Evolutionary conservation across 2,797 vertebrate species (phyloP).

Genomic region (Cossypha dichroa): DNA sequence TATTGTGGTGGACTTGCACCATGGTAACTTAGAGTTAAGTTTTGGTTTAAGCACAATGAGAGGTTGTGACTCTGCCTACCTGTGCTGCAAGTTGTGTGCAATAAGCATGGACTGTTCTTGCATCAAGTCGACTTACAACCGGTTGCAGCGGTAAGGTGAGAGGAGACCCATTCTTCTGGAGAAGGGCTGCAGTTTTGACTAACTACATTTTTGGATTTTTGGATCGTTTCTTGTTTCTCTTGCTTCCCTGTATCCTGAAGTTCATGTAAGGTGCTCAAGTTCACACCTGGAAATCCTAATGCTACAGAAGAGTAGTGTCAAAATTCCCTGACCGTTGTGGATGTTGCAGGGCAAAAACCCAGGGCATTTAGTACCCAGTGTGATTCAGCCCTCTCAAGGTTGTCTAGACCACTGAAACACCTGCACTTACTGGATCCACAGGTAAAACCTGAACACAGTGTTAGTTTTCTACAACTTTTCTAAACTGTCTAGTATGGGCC

Average conservation of each 20-base stretch:
- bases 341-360: not conserved
- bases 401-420: not conserved
- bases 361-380: not conserved
- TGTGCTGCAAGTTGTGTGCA: accelerated
- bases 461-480: not conserved
- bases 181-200: not conserved
- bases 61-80: not conserved
- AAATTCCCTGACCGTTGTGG: not conserved
- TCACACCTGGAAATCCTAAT: not conserved
- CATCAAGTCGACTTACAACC: not conserved
- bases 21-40: not conserved
- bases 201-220: accelerated
- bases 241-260: not conserved
- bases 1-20: not conserved
- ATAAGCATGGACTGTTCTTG: not conserved
- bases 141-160: not conserved
- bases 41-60: not conserved
- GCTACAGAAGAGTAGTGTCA: not conserved
- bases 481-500: not conserved
- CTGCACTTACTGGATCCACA: not conserved
- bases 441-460: not conserved
- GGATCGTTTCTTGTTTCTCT: not conserved
- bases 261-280: not conserved
- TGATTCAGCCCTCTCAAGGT: not conserved
- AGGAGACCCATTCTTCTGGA: not conserved